Conservation (phyloP, 2,888 invertebrate genomes). For the Buathra laborator region DNA sequence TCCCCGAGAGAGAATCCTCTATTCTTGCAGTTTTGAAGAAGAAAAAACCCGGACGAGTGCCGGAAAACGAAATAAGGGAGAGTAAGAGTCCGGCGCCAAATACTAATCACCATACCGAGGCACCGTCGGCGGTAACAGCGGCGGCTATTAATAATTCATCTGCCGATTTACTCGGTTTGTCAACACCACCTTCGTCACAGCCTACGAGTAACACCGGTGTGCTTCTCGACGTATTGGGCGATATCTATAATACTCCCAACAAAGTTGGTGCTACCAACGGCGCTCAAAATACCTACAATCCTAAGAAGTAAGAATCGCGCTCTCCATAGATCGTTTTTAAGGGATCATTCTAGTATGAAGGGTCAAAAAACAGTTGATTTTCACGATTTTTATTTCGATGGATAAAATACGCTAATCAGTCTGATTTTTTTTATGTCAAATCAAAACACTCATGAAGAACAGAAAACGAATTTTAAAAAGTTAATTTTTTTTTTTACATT, state of each 20-base stretch:
- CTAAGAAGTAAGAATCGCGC: conserved; percentile 90
- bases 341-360: no score
- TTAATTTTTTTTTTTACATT: no score
- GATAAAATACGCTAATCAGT: no score
- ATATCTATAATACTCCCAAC: conserved; percentile 91
- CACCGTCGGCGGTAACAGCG: conserved; percentile 78
- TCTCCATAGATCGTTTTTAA: no score
- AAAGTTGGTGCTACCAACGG: conserved; percentile 87
- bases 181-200: conserved; percentile 93
- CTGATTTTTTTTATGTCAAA: no score
- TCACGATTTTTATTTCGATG: no score
- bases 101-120: conserved; percentile 86
- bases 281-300: conserved; percentile 92
- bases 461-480: no score
- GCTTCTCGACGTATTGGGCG: conserved; percentile 96
- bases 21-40: conserved; percentile 99
- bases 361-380: no score
- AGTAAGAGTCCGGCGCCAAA: conserved; percentile 91
- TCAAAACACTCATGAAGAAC: no score
- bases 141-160: conserved; percentile 87
- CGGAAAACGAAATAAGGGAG: conserved; percentile 94
- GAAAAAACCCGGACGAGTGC: conserved; percentile 98
- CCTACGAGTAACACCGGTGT: conserved; percentile 91
- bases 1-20: conserved; percentile 99
- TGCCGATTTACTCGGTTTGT: conserved; percentile 94